Conservation (phyloP, 2,797 vertebrate genomes). For the Pygocentrus nattereri region DNA sequence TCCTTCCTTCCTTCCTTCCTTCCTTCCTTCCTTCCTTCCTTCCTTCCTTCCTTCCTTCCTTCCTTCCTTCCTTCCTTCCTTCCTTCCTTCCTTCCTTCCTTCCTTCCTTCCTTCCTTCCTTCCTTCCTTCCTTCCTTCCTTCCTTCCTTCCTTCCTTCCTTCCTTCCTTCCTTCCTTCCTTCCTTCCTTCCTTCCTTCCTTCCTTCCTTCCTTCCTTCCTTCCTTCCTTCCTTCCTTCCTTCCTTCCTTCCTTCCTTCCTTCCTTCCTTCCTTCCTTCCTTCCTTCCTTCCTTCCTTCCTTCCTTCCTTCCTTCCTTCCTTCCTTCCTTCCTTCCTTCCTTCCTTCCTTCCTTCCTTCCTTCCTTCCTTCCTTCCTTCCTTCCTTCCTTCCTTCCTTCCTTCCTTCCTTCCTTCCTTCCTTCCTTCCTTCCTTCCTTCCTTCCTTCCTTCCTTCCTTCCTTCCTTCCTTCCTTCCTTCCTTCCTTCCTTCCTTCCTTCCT, state of each 20-base stretch:
- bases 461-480: neutral
- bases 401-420: neutral
- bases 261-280: neutral
- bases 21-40: neutral
- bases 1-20: neutral
- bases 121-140: neutral
- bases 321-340: neutral
- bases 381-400: neutral
- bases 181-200: neutral
- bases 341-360: neutral
- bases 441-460: neutral
- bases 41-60: neutral
- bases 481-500: neutral
- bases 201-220: neutral
- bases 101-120: neutral
- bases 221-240: neutral
- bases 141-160: neutral
- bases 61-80: neutral
- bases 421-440: neutral
- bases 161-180: neutral
- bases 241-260: neutral
- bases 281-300: neutral
- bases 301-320: neutral
- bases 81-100: neutral
- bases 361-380: neutral